Percentiles rank a stretch among this genome's conserved stretches.
phyloP scores from a whole-genome alignment of 2,888 invertebrate species.

The Selenia dentaria region DNA sequence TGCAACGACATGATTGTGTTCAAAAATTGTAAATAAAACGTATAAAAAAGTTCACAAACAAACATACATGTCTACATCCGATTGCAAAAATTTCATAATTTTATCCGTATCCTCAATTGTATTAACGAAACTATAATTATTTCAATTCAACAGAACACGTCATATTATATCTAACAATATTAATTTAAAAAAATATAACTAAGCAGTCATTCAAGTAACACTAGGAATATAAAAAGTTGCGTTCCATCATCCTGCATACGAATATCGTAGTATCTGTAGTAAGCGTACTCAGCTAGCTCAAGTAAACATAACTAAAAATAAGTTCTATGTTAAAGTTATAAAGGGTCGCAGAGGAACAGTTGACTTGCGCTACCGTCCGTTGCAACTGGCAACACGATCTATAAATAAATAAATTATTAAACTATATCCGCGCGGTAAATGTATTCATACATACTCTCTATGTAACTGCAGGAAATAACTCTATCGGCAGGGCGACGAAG shows the following conservation, averaged over 20 bases:
- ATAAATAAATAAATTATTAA: slow-evolving; percentile 57
- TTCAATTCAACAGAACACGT: slow-evolving; percentile 64
- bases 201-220: slow-evolving; percentile 81
- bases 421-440: slow-evolving; percentile 37
- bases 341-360: slow-evolving; percentile 57
- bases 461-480: slow-evolving; percentile 12
- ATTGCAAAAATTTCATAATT: slow-evolving; percentile 19
- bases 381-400: slow-evolving; percentile 33
- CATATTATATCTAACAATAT: slow-evolving; percentile 57
- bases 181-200: slow-evolving; percentile 76
- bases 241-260: slow-evolving; percentile 61
- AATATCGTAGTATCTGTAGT: slow-evolving; percentile 76
- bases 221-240: slow-evolving; percentile 67
- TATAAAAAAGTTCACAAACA: slow-evolving; percentile 7
- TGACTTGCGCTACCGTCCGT: slow-evolving; percentile 39
- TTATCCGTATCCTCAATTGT: slow-evolving; percentile 13
- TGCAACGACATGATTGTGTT: neutral
- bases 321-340: slow-evolving; percentile 45
- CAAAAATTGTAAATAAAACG: neutral
- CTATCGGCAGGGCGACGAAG: slow-evolving; percentile 9
- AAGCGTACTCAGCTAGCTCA: slow-evolving; percentile 78
- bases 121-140: slow-evolving; percentile 48
- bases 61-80: slow-evolving; percentile 24
- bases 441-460: slow-evolving; percentile 24
- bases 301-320: slow-evolving; percentile 63